These are phyloP conservation scores for Trichogramma dendrolimi DNA, from an alignment of 2,888 invertebrate species.

Conservation along the genomic window DNA sequence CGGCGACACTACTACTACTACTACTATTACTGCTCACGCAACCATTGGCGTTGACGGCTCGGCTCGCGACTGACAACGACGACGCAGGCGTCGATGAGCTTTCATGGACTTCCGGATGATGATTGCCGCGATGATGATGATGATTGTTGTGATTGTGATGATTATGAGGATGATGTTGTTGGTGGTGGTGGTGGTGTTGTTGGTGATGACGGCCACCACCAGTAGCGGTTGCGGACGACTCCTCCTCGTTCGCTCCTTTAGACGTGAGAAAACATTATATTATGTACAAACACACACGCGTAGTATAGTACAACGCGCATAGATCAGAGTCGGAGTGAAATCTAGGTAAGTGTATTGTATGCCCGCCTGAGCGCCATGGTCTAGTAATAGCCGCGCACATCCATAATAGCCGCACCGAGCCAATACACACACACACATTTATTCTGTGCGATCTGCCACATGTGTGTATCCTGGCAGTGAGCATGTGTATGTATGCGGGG, in stretches of 20 bases:
- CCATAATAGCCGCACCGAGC: constrained; percentile 41
- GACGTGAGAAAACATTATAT: too few relatives aligned
- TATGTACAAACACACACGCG: background rate
- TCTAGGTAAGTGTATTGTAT: constrained; percentile 53
- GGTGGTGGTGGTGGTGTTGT: too few relatives aligned
- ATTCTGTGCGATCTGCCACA: too few relatives aligned
- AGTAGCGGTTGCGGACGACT: too few relatives aligned
- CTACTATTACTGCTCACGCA: constrained; percentile 18
- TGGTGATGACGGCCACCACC: too few relatives aligned
- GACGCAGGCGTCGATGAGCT: constrained; percentile 3
- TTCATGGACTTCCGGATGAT: too few relatives aligned
- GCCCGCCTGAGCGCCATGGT: constrained; percentile 49
- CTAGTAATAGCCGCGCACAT: constrained; percentile 48
- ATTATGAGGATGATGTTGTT: too few relatives aligned
- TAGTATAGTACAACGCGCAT: constrained; percentile 21
- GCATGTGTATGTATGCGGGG: too few relatives aligned
- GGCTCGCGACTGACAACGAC: constrained; percentile 20
- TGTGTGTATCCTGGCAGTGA: too few relatives aligned
- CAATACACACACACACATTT: background rate
- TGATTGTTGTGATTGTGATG: too few relatives aligned
- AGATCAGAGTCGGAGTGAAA: constrained; percentile 41
- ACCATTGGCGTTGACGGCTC: constrained; percentile 32
- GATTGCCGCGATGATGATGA: too few relatives aligned
- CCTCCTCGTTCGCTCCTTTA: too few relatives aligned
- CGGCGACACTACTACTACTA: background rate